These are phyloP conservation scores for Chloroceryle aenea DNA, from an alignment of 2,113 vertebrate species.

Conservation along the genomic window DNA sequence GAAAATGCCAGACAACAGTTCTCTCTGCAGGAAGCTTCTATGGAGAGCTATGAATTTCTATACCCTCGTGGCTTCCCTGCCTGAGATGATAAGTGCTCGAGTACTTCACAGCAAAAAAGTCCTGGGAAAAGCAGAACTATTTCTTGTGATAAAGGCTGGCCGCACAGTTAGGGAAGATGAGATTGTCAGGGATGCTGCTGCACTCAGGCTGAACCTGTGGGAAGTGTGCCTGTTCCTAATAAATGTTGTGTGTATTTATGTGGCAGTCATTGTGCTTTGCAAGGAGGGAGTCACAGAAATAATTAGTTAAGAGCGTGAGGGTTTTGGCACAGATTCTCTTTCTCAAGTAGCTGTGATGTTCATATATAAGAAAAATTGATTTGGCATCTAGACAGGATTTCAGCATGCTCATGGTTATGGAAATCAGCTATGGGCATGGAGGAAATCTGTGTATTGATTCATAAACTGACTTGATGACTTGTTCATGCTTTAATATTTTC, in stretches of 20 bases:
- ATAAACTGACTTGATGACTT: slow-evolving; percentile 69
- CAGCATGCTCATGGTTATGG: slow-evolving; percentile 60
- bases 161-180: slow-evolving; percentile 24
- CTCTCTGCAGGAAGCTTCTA: neutral
- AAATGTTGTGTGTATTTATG: slow-evolving; percentile 42
- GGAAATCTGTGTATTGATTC: slow-evolving; percentile 70
- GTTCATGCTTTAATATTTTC: slow-evolving; percentile 67
- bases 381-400: slow-evolving; percentile 71
- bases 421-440: slow-evolving; percentile 67
- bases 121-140: slow-evolving; percentile 19
- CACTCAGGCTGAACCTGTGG: slow-evolving; percentile 55
- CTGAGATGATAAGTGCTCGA: neutral
- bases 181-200: slow-evolving; percentile 37
- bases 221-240: slow-evolving; percentile 58
- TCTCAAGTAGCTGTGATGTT: slow-evolving; percentile 65
- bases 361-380: slow-evolving; percentile 70
- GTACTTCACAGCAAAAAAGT: neutral
- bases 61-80: neutral
- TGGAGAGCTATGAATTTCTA: neutral
- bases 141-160: slow-evolving; percentile 15
- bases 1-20: neutral
- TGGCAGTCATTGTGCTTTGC: slow-evolving; percentile 49
- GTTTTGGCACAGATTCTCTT: slow-evolving; percentile 62
- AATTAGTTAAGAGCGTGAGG: slow-evolving; percentile 69
- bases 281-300: slow-evolving; percentile 61